Evolutionary conservation across 2,797 vertebrate genomes (phyloP).

Genomic region (Cossypha heuglini): DNA sequence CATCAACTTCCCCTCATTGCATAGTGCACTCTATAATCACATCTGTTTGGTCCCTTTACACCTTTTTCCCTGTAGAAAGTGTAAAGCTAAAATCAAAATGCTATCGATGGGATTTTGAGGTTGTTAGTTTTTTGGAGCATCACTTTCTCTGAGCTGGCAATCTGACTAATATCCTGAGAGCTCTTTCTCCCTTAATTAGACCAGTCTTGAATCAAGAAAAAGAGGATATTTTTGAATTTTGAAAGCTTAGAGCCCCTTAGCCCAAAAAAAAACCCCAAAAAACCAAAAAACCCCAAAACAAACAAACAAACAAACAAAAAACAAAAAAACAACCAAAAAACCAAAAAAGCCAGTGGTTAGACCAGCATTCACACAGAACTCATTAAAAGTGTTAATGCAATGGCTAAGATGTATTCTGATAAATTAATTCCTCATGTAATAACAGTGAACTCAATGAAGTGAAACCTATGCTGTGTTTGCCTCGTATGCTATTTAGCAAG

Average conservation of each 20-base stretch:
- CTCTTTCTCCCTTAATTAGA: not conserved
- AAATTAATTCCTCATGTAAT: not conserved
- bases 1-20: not conserved
- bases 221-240: not conserved
- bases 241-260: not conserved
- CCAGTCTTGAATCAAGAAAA: not conserved
- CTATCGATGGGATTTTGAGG: not conserved
- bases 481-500: not conserved
- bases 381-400: not conserved
- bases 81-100: not conserved
- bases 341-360: not conserved
- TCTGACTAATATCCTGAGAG: not conserved
- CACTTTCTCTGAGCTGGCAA: not conserved
- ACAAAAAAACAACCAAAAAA: not conserved
- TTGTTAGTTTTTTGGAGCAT: not conserved
- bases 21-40: not conserved
- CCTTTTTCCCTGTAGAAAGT: not conserved
- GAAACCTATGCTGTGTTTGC: not conserved
- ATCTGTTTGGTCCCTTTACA: not conserved
- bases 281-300: not conserved
- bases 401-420: not conserved
- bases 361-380: not conserved
- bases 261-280: too few species aligned
- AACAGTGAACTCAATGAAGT: not conserved
- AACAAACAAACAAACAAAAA: not conserved